These are phyloP conservation scores for Epizoanthus rinbou DNA, from an alignment of 92 coral and sea anemone genomes.

Conservation along the genomic window DNA sequence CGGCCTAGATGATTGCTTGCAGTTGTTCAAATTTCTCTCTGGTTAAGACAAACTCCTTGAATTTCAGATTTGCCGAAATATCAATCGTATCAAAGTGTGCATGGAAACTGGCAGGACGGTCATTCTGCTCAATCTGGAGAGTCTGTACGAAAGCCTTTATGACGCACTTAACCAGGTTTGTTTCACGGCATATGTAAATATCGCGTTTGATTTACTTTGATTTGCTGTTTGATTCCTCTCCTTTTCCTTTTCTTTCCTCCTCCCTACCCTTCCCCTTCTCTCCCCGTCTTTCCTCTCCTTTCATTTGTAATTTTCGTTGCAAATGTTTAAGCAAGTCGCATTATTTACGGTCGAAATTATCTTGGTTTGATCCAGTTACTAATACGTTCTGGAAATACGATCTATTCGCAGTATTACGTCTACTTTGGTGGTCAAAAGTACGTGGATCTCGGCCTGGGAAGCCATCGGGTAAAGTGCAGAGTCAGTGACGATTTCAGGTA, in stretches of 20 bases:
- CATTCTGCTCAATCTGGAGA: conserved; percentile 78
- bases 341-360: background rate
- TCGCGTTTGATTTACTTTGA: background rate
- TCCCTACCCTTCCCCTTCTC: too few relatives aligned
- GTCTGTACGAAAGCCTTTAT: conserved; percentile 72
- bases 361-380: background rate
- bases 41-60: background rate
- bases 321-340: background rate
- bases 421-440: conserved; percentile 68
- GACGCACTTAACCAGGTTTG: conserved; percentile 88
- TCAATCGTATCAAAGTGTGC: conserved; percentile 89
- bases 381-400: background rate
- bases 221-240: background rate
- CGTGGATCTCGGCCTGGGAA: conserved; percentile 89
- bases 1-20: too few relatives aligned
- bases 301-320: background rate
- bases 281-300: too few relatives aligned
- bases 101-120: conserved; percentile 92
- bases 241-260: background rate
- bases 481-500: conserved; percentile 74
- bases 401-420: conserved; percentile 66
- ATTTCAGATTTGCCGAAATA: conserved; percentile 88
- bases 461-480: conserved; percentile 79
- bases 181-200: background rate
- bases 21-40: too few relatives aligned